A percentile compares a stretch with the other conserved stretches of the same genome.
phyloP scores from a whole-genome alignment of 2,888 invertebrate genomes.

The Chorisops tibialis region DNA sequence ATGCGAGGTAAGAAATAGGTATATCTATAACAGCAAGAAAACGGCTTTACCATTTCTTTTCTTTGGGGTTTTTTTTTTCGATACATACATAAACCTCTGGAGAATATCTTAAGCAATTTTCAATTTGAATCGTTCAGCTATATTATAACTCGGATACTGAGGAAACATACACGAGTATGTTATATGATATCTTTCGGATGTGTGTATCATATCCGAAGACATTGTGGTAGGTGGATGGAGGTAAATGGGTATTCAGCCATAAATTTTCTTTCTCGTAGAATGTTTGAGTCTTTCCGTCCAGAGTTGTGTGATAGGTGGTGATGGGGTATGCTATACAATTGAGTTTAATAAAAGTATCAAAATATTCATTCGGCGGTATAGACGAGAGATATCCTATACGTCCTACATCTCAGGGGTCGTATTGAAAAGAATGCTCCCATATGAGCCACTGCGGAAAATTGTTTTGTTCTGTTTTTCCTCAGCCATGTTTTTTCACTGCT shows the following conservation, averaged over 20 bases:
- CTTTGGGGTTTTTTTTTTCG: too few species aligned
- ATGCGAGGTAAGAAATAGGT: conserved; percentile 13
- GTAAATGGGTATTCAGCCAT: background rate
- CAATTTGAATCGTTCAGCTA: conserved; percentile 30
- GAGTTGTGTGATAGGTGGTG: background rate
- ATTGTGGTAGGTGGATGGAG: too few species aligned
- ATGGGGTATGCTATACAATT: conserved; percentile 9
- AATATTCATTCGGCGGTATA: conserved; percentile 1
- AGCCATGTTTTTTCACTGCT: background rate
- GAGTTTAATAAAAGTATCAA: conserved; percentile 21
- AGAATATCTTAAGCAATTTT: conserved; percentile 32
- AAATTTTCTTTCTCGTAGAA: background rate
- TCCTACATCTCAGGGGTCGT: too few species aligned
- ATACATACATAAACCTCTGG: conserved; percentile 14
- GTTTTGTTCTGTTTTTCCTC: conserved; percentile 26
- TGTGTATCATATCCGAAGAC: too few species aligned
- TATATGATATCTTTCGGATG: too few species aligned
- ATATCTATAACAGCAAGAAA: background rate
- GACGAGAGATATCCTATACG: background rate
- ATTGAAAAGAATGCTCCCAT: conserved; percentile 33
- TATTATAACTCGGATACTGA: background rate
- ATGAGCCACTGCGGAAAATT: conserved; percentile 34
- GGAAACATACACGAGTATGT: background rate
- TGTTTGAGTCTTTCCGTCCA: background rate
- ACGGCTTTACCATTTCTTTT: background rate